Conservation (phyloP, 2,888 invertebrate genomes). For the Nymphalis polychloros region DNA sequence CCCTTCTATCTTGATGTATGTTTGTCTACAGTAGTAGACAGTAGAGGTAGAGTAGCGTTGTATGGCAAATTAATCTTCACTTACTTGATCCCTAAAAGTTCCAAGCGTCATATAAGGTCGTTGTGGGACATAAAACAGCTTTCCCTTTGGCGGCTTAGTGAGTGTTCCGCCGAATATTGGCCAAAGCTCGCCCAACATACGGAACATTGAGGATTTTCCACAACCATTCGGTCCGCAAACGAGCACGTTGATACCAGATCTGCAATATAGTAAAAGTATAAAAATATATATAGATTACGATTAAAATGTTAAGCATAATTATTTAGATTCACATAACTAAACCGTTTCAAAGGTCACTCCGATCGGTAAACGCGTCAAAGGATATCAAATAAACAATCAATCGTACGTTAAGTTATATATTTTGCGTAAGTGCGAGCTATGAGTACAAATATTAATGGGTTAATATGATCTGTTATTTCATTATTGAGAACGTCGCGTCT, state of each 20-base stretch:
- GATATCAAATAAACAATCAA: no score
- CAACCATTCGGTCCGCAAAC: slow-evolving; percentile 99
- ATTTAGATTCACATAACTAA: no score
- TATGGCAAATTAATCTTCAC: not conserved
- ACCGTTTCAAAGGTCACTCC: no score
- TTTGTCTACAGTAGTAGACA: no score
- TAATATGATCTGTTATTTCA: no score
- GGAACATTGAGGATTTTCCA: slow-evolving; percentile 98
- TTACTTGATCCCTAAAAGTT: slow-evolving; percentile 93
- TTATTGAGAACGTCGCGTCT: no score
- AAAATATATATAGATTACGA: not conserved
- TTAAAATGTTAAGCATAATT: not conserved
- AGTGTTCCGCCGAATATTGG: slow-evolving; percentile 96
- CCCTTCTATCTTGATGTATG: no score
- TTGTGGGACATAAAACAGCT: slow-evolving; percentile 98
- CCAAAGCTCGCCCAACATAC: slow-evolving; percentile 98
- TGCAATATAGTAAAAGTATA: slow-evolving; percentile 41
- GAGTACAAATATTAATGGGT: no score
- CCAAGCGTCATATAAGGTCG: slow-evolving; percentile 99
- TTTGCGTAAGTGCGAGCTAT: no score
- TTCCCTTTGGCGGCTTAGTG: slow-evolving; percentile 96
- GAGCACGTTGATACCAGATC: slow-evolving; percentile 97
- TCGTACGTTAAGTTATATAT: no score
- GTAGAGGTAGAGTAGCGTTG: no score
- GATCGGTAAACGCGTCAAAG: no score